Evolutionary conservation across 2,797 vertebrate species (phyloP), one percentile per base, ranked within the genome.

Genomic region (Lacerta bilineata): DNA sequence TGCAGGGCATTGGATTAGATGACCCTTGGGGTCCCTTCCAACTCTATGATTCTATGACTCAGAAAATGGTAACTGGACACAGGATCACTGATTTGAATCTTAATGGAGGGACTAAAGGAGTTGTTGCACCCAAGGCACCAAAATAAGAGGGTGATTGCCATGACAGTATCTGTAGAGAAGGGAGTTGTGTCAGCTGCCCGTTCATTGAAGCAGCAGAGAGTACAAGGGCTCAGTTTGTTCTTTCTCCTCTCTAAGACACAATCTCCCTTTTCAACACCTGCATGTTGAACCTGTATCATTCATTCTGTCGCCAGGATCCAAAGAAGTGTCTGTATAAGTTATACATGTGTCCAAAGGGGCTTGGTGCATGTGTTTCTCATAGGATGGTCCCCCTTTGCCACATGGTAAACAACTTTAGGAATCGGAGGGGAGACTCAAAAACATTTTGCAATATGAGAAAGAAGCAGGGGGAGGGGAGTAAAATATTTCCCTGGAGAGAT

Each of bases 361-460:
- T 80, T 50, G 41, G 25, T 66, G 33, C 36, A 39, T 75, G 72
- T 39, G 72, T 39, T 87, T 87, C 68, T 80, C 55, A 20, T 72
- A n/a, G 33, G 50, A 15, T 17, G 71, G 50, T 43, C 10, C 17
- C 7, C 25, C 64, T 8, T 27, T 71, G n/a, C 18, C 33, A 59
- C 36, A 3, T 71, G 25, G 9, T 18, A 61, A 80, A 74, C 29
- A n/a, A 55, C 9, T 68, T 50, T 75, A 20, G 33, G 43, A 88
- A 36, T 83, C 33, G 25, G 13, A 50, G 20, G 29, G 23, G 64
- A 64, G 25, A 33, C 69, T 69, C 2, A 46, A 23, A 68, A 50
- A 66, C 43, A 78, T 36, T 27, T 8, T 78, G n/a, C 20, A n/a
- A 68, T 18, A 46, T 15, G 27, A 39, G 4, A 81, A 41, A 66